phyloP scores from a whole-genome alignment of 1,140 invertebrate species.

The Pygmarrhopalites habei region DNA sequence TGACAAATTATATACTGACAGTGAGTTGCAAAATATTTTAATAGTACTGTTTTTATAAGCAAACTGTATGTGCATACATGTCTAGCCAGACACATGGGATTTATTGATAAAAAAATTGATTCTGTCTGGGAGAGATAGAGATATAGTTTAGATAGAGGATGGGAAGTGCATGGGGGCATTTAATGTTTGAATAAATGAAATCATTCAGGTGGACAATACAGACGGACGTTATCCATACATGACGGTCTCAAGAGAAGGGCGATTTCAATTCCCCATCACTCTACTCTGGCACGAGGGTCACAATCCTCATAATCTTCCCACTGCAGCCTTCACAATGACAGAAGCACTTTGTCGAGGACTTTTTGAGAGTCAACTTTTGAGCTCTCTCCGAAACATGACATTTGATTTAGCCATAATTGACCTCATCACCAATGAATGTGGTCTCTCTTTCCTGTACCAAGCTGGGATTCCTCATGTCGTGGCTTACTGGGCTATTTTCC shows the following conservation, averaged over 20 bases:
- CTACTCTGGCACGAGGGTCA: slow-evolving; percentile 21
- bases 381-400: slow-evolving; percentile 11
- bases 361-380: slow-evolving; percentile 7
- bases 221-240: slow-evolving; percentile 23
- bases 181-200: too few species aligned
- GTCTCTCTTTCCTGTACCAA: slow-evolving; percentile 41
- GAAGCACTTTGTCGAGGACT: slow-evolving; percentile 22
- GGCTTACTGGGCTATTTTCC: slow-evolving; percentile 26
- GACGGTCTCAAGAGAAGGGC: slow-evolving; percentile 6
- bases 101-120: too few species aligned
- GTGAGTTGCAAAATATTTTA: background rate
- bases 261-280: slow-evolving; percentile 16
- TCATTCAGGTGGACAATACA: slow-evolving; percentile 13
- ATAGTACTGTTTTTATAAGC: too few species aligned
- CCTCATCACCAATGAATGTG: slow-evolving; percentile 41
- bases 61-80: too few species aligned
- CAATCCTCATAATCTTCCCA: slow-evolving; percentile 18
- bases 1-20: slow-evolving; percentile 1
- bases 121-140: too few species aligned
- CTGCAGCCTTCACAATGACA: slow-evolving; percentile 24
- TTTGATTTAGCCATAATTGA: slow-evolving; percentile 42
- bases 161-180: too few species aligned
- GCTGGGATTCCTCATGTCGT: slow-evolving; percentile 40
- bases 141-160: too few species aligned
- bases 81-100: too few species aligned